Percentiles rank a stretch among this genome's conserved stretches.
These are phyloP conservation scores for Cochlearius cochlearius DNA, from an alignment of 2,113 vertebrate genomes.

Conservation along the genomic window DNA sequence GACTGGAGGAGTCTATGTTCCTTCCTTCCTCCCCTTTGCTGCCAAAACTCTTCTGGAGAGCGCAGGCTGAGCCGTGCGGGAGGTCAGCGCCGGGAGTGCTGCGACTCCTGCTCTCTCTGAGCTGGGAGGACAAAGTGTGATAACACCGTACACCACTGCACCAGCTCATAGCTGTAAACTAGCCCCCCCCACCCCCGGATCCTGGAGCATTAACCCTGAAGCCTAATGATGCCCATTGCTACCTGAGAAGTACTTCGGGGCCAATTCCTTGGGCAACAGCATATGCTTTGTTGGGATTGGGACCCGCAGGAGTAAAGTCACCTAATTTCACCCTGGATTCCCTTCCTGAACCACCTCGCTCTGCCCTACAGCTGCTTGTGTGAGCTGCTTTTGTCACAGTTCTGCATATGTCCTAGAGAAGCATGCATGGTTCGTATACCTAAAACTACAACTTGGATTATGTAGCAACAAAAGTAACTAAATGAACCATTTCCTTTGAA, in stretches of 20 bases:
- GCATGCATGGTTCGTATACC: rapidly evolving
- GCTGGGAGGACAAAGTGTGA: not conserved
- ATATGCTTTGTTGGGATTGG: not conserved
- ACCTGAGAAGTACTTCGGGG: not conserved
- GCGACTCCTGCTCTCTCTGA: not conserved
- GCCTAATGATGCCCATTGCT: not conserved
- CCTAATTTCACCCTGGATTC: not conserved
- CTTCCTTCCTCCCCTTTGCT: slow-evolving; percentile 24
- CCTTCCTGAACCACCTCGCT: not conserved
- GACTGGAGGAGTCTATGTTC: slow-evolving; percentile 38
- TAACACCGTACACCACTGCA: rapidly evolving
- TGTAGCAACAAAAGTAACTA: rapidly evolving
- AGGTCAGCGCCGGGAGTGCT: not conserved
- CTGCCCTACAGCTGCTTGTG: not conserved
- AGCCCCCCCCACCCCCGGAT: not conserved
- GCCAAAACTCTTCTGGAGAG: not conserved
- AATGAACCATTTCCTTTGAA: not conserved
- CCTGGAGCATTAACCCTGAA: not conserved
- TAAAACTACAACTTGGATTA: not conserved
- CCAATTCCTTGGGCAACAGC: not conserved
- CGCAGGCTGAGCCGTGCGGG: rapidly evolving
- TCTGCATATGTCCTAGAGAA: not conserved
- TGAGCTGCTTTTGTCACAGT: not conserved
- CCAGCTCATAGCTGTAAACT: not conserved
- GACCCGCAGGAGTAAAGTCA: not conserved